These are phyloP conservation scores for Willisornis vidua DNA, from an alignment of 2,113 vertebrate genomes.

Conservation along the genomic window DNA sequence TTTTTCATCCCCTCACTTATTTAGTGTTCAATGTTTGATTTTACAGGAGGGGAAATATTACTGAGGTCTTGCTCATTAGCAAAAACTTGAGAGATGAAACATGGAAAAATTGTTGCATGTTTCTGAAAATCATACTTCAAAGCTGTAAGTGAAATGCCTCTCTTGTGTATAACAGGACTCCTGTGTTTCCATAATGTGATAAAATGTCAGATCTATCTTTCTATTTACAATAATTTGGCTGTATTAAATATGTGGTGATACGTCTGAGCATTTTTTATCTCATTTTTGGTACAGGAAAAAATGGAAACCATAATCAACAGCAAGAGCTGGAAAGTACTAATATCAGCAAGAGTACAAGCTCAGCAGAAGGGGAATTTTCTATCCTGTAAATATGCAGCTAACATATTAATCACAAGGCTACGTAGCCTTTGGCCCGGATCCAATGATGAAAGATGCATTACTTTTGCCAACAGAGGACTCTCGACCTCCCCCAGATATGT, in stretches of 20 bases:
- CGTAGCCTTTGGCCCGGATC: neutral
- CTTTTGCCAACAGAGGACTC: neutral
- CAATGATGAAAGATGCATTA: neutral
- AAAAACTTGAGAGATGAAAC: constrained; percentile 22
- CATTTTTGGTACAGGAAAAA: neutral
- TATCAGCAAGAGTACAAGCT: constrained; percentile 3
- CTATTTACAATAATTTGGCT: neutral
- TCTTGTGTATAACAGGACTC: neutral
- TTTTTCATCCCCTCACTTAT: neutral
- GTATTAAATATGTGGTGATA: neutral
- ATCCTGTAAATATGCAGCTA: constrained; percentile 13
- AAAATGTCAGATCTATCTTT: neutral
- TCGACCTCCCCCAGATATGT: neutral
- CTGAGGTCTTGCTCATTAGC: neutral
- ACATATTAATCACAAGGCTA: constrained; percentile 8
- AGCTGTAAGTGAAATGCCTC: neutral
- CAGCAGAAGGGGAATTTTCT: constrained; percentile 12
- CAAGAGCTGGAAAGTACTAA: neutral
- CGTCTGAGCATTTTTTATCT: neutral
- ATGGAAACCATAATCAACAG: neutral
- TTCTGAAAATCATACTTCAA: constrained; percentile 9
- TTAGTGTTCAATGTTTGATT: neutral
- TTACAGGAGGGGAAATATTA: neutral
- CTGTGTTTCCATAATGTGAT: neutral
- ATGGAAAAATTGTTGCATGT: neutral